Percentiles rank a stretch among this genome's conserved stretches.
phyloP scores from a whole-genome alignment of 2,888 invertebrate species.

The Drepana falcataria region DNA sequence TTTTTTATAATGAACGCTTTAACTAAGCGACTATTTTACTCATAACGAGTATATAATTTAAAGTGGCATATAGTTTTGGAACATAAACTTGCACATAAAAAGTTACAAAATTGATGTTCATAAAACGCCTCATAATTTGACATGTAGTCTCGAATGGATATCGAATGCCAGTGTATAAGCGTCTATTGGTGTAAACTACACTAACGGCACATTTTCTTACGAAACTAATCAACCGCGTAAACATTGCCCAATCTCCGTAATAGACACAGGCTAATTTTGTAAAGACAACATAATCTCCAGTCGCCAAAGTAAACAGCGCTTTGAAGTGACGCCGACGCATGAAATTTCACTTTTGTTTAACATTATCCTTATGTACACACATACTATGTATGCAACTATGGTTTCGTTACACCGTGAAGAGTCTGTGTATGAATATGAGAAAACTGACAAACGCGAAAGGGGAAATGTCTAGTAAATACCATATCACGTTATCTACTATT shows the following conservation, averaged over 20 bases:
- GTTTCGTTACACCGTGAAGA: neutral
- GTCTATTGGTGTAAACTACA: slow-evolving; percentile 10
- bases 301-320: slow-evolving; percentile 51
- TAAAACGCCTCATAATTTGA: neutral
- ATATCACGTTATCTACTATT: too few relatives aligned
- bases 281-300: slow-evolving; percentile 65
- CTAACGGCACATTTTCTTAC: slow-evolving; percentile 37
- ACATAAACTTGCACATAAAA: neutral
- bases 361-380: slow-evolving; percentile 6
- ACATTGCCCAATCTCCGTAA: slow-evolving; percentile 59
- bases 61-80: neutral
- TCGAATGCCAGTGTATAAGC: slow-evolving; percentile 3
- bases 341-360: slow-evolving; percentile 47
- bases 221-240: slow-evolving; percentile 45
- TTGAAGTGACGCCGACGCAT: slow-evolving; percentile 55
- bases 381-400: neutral
- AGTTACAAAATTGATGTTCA: neutral
- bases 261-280: slow-evolving; percentile 61
- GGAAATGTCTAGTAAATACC: neutral
- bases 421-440: neutral
- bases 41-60: neutral
- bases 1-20: too few relatives aligned
- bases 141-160: neutral
- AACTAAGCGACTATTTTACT: too few relatives aligned
- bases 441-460: neutral